phyloP scores from a whole-genome alignment of 2,888 invertebrate species.

The Melinopterus prodromus region DNA sequence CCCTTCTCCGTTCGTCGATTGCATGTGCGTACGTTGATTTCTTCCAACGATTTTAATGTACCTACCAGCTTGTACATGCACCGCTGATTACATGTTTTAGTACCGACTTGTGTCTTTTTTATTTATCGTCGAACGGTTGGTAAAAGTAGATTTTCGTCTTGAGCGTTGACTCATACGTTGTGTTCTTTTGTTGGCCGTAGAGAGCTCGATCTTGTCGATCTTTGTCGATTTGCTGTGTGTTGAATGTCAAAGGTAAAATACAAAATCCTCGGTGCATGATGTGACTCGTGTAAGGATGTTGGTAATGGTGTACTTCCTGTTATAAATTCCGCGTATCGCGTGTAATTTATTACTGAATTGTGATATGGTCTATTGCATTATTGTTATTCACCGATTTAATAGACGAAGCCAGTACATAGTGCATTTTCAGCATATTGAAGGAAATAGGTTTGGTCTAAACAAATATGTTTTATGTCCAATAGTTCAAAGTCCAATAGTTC shows the following conservation, averaged over 20 bases:
- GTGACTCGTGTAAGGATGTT: conserved; percentile 38
- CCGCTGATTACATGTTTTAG: conserved; percentile 20
- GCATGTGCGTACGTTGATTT: conserved; percentile 7
- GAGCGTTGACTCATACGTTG: neutral
- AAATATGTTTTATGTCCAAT: too few relatives aligned
- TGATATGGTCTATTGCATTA: conserved; percentile 4
- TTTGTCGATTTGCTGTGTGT: conserved; percentile 10
- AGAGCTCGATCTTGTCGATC: conserved; percentile 8
- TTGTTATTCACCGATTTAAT: neutral
- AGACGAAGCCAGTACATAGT: neutral
- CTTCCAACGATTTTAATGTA: conserved; percentile 33
- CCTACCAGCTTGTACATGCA: conserved; percentile 24
- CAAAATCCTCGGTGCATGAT: conserved; percentile 25
- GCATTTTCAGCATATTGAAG: neutral
- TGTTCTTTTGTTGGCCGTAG: neutral
- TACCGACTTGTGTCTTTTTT: neutral
- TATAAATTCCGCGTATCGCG: conserved; percentile 40
- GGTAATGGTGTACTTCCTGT: conserved; percentile 41
- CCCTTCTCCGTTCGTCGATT: conserved; percentile 28
- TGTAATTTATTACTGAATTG: conserved; percentile 10
- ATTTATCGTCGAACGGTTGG: neutral
- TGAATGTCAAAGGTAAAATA: conserved; percentile 36
- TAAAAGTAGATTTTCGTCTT: conserved; percentile 19
- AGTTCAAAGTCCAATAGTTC: too few relatives aligned
- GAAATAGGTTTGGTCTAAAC: neutral